Evolutionary conservation across 2,113 vertebrate species (phyloP), one percentile per base, ranked within the genome.

Genomic region (Epinephelus fuscoguttatus): DNA sequence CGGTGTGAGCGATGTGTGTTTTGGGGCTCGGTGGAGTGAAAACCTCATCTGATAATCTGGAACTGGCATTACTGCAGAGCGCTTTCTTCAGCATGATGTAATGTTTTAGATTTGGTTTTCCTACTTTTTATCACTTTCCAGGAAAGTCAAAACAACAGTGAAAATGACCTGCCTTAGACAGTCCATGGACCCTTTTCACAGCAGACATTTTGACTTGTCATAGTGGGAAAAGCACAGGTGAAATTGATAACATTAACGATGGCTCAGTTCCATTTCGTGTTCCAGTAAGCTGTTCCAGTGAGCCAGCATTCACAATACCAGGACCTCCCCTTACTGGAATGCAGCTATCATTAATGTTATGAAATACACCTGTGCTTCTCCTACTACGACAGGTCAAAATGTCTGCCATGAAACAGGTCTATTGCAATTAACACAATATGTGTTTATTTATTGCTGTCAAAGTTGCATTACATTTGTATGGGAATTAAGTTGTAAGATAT

Each of bases 1-100:
- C 27, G 60, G 33, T 47, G 17, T 14, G 23, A 76, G 49, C 37
- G 40, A 83, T 88, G 82, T 63, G 69, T 60, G 21, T 80, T 25
- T 64, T 9, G 27, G 42, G 64, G 50, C 7, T 60, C 11, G 19
- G n/a, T n/a, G 12, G 18, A 56, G 53, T 67, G 57, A 78, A 81
- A 61, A 62, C 56, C 25, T 77, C 42, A 72, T 80, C 19, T 45
- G 63, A 61, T 60, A 52, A 66, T 49, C 27, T 80, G 66, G 25
- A 79, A 33, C 52, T 27, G 13, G 2, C 19, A 25, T 21, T 6
- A 14, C 73, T 33, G 47, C 19, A 40, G 33, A 63, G 23, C 0
- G 19, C n/a, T 64, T 62, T 73, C 37, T 60, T 6, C 33, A 67
- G 14, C 37, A 56, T 47, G 25, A 56, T 52, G 25, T 1, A 25